Base-by-base conservation (phyloP, 2,113 vertebrate genomes). In the Cavia porcellus region DNA sequence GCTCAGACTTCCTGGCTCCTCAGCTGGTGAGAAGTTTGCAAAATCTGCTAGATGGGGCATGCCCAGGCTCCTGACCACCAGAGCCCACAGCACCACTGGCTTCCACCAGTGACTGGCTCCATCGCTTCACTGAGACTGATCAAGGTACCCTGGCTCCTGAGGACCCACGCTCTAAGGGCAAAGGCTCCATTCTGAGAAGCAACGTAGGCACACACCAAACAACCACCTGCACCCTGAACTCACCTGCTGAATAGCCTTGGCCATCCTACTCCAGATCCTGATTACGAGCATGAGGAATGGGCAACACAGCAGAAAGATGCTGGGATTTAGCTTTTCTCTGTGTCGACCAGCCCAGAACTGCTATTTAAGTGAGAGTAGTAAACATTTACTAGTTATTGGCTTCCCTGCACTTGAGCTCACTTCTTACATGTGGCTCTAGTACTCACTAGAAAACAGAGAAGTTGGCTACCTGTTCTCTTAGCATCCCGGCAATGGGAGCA, bases 1-100 rank as follows among this genome's bases (percentile, higher is more conserved):
- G 59, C 92, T 90, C 96, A 98, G 97, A 98, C 98, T 94, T 83
- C 47, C 72, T n/a, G 97, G 85, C 97, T 98, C 97, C 97, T 96
- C 0, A 1, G 59, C 50, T 66, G 94, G n/a, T 14, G 28, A 95
- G 83, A 0, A 1, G n/a, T 38, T 74, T 42, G 0, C 1, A 4
- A 88, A 81, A 55, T 22, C 9, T 62, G 32, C 88, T 55, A 19
- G 81, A 24, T 57, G 28, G 47, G 66, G 55, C 42, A 19, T 0
- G 0, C 52, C 45, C 30, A 28, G 68, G 38, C 15, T 62, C 42
- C 72, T 59, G 11, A 59, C 30, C 12, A 32, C 24, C 55, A 12
- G 59, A 70, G 28, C 42, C 64, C 1, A 11, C 7, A 0, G 35
- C 0, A 4, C 47, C 50, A 14, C 5, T 32, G 68, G 32, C 57